Base-by-base conservation (phyloP, 2,888 invertebrate genomes). In the Gymnosoma rotundatum region DNA sequence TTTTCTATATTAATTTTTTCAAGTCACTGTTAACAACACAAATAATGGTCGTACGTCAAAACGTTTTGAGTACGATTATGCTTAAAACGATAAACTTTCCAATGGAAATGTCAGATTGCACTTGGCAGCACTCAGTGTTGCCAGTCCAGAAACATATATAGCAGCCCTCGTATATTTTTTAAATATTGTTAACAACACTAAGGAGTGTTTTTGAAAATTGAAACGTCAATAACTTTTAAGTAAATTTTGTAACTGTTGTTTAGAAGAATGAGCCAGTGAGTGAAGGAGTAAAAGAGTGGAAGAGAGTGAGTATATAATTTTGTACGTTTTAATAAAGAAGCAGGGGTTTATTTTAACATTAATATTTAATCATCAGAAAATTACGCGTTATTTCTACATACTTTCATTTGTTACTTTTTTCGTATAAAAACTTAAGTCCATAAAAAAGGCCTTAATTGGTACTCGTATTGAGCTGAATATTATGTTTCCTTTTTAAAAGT, bases 201-300 rank as follows among this genome's bases (percentile, higher is more conserved):
- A 76, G 81, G 75, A 70, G 75, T 76, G 70, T 82, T 82, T 72
- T 76, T 58, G 70, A 66, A 81, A n/a, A 70, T 76, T 42, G 54
- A 82, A 82, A 72, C 58, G 70, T 70, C 58, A 70, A 70, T 42
- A 63, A 50, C 20, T 75, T 42, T 80, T 80, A 69, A 38, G 38
- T 56, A 69, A 56, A 63, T 50, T 42, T 36, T 48, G 16, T 25
- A 63, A 48, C 38, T 18, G n/a, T 48, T 52, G n/a, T 69, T 10
- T 56, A 54, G 10, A 20, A 20, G 21, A 54, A 16, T 48, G 10
- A 52, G 50, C 2, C 9, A 25, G 32, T 16, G 18, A 32, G 12
- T 56, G 12, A 18, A 2, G 48, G n/a, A n/a, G n/a, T n/a, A n/a
- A n/a, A n/a, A n/a, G 18, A 32, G 12, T 56, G 12, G 14, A 2